phyloP scores from a whole-genome alignment of 1,140 invertebrate species.

The Drosophila bocki region DNA sequence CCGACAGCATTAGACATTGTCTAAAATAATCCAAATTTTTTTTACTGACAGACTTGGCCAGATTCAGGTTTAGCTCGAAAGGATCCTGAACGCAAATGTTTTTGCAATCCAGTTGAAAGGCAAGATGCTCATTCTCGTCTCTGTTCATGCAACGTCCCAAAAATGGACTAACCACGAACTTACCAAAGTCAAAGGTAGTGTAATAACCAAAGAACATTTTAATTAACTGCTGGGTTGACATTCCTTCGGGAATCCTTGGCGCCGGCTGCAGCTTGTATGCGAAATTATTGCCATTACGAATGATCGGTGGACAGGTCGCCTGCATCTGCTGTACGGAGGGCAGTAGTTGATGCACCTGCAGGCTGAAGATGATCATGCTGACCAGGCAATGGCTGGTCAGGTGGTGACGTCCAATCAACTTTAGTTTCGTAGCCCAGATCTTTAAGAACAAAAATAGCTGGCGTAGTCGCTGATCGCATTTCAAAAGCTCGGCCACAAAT shows the following conservation, averaged over 20 bases:
- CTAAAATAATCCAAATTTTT: conserved; percentile 52
- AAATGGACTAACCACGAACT: conserved; percentile 58
- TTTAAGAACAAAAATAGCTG: conserved; percentile 68
- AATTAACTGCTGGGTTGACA: conserved; percentile 50
- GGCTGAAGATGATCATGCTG: conserved; percentile 58
- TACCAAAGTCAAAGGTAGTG: conserved; percentile 55
- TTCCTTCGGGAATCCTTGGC: conserved; percentile 14
- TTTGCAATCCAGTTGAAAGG: conserved; percentile 38
- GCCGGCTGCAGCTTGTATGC: conserved; percentile 38
- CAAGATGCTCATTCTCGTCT: conserved; percentile 48
- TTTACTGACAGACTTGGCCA: conserved; percentile 51
- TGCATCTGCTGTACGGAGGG: conserved; percentile 62
- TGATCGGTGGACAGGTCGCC: neutral
- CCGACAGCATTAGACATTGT: conserved; percentile 49
- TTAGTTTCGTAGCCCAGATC: conserved; percentile 68
- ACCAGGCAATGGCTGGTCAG: conserved; percentile 77
- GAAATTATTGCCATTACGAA: conserved; percentile 65
- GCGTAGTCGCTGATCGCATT: conserved; percentile 49
- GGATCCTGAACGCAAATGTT: conserved; percentile 70
- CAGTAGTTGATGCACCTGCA: conserved; percentile 57
- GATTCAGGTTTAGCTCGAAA: conserved; percentile 64
- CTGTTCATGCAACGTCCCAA: conserved; percentile 55
- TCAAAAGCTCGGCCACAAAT: conserved; percentile 61
- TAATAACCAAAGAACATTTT: conserved; percentile 66
- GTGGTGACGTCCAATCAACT: conserved; percentile 53